These are phyloP conservation scores for Sparidentex hasta DNA, from an alignment of 2,797 vertebrate genomes.

Conservation along the genomic window DNA sequence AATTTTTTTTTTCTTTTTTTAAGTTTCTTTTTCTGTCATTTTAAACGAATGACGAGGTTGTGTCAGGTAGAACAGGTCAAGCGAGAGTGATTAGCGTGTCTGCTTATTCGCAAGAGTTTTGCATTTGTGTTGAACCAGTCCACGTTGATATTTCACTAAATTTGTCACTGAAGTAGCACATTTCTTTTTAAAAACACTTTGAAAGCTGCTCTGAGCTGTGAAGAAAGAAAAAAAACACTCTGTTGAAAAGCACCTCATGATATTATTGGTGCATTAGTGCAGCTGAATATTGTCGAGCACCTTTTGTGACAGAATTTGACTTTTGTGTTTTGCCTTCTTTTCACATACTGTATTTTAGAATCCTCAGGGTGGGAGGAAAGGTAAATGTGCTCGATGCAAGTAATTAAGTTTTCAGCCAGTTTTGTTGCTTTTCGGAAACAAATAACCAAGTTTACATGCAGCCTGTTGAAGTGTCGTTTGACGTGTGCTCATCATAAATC, in stretches of 20 bases:
- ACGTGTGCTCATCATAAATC: slow-evolving; percentile 3
- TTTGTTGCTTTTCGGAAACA: slow-evolving; percentile 17
- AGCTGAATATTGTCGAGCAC: slow-evolving; percentile 24
- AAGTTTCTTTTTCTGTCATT: slow-evolving; percentile 38
- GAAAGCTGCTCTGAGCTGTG: slow-evolving; percentile 30
- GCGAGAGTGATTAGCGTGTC: slow-evolving; percentile 53
- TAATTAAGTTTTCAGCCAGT: not conserved
- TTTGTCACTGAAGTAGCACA: slow-evolving; percentile 32
- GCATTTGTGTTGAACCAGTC: slow-evolving; percentile 40
- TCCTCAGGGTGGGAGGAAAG: slow-evolving; percentile 56
- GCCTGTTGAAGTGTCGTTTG: slow-evolving; percentile 20
- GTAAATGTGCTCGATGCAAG: not conserved
- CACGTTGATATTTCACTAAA: slow-evolving; percentile 34
- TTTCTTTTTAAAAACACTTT: slow-evolving; percentile 42
- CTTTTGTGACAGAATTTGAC: slow-evolving; percentile 31
- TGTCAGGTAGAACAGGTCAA: slow-evolving; percentile 53
- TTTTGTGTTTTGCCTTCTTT: slow-evolving; percentile 43
- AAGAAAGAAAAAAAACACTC: slow-evolving; percentile 17
- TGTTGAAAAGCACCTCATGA: slow-evolving; percentile 21
- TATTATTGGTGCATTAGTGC: slow-evolving; percentile 29
- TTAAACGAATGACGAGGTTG: slow-evolving; percentile 37
- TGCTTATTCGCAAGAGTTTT: slow-evolving; percentile 36
- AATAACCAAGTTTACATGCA: slow-evolving; percentile 41
- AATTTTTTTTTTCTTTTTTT: slow-evolving; percentile 40
- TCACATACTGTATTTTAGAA: slow-evolving; percentile 57